Evolutionary conservation across 2,113 vertebrate genomes (phyloP), one percentile per base, ranked within the genome.

Genomic region (Nipponia nippon): DNA sequence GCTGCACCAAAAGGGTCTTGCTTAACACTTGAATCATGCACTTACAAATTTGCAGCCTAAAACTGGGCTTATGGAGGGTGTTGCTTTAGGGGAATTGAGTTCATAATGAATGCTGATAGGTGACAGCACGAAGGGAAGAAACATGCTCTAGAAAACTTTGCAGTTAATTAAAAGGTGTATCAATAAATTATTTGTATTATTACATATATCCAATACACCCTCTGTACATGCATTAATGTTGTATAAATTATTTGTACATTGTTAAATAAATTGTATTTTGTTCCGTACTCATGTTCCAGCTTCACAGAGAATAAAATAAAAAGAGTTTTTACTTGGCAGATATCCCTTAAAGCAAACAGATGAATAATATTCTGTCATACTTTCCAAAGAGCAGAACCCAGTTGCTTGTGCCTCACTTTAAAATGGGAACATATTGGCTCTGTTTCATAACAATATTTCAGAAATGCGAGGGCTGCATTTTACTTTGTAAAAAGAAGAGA

Each of bases 261-360:
- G 52, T 79, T 91, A 82, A 93, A 83, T 63, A 87, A 92, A 85
- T 71, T 22, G 23, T 32, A 26, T 81, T 91, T 72, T 58, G 32
- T 50, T 95, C 87, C 8, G 1, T 52, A 42, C 66, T 92, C 44
- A 0, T 77, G 80, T 84, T 95, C 82, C 84, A 94, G 88, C 81
- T 50, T 90, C 71, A 17, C 36, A 30, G 8, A 42, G 83, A 94
- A 89, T 42, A 58, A 89, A 96, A 89, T 11, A 53, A 89, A 93
- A 89, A 36, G 62, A 23, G 73, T 80, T 85, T 94, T 84, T 4
- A 38, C 78, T 96, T 98, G 96, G 97, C 97, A 89, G 79, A n/a
- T 62, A 93, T 81, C 95, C 92, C 94, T 97, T 90, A 90, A 97
- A 98, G 97, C 97, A 97, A 98, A 98, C 96, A 97, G 91, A 96